Evolutionary conservation across 2,113 vertebrate species (phyloP), one percentile per base, ranked within the genome.

Genomic region (Oophaga pumilio): DNA sequence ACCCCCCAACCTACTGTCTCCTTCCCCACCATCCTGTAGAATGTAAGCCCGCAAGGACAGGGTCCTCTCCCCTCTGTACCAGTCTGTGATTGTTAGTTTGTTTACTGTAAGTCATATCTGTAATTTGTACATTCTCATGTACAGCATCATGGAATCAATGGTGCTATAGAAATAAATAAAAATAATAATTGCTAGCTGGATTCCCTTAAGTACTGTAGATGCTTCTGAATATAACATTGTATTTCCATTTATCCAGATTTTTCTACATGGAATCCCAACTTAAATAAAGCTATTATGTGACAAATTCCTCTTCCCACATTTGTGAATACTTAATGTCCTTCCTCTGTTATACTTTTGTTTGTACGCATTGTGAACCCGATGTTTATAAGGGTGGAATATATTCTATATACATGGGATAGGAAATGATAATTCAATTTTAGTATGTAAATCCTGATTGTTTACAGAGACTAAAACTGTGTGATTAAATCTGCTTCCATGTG

Each of bases 341-440:
- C 84, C 78, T 60, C 50, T 53, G 49, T 20, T 64, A 13, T 53
- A 71, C 53, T 87, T 80, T 71, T 80, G 76, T 49, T 87, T 82
- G 64, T 62, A 60, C 59, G 52, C 33, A 59, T 83, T 76, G 24
- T 71, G 17, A 60, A 87, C n/a, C 86, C 83, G 22, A 76, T 87
- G 79, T 87, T 87, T 87, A 71, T 82, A n/a, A 76, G 28, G 74
- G 68, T 33, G 43, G 22, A 76, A 81, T 33, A 73, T 73, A 26
- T 82, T 78, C 57, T 74, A 62, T 87, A 62, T 62, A 74, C 68
- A 82, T 28, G 68, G 24, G 28, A 82, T 83, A 60, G 69, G 69
- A 82, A 87, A 64, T 81, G 24, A 87, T 87, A 87, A 83, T 83
- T 82, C 86, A 76, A 28, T 87, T 82, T 87, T 87, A 83, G 64